Percentiles rank a stretch among this genome's conserved stretches.
phyloP scores from a whole-genome alignment of 2,888 invertebrate species.

The Oasisia sp. region DNA sequence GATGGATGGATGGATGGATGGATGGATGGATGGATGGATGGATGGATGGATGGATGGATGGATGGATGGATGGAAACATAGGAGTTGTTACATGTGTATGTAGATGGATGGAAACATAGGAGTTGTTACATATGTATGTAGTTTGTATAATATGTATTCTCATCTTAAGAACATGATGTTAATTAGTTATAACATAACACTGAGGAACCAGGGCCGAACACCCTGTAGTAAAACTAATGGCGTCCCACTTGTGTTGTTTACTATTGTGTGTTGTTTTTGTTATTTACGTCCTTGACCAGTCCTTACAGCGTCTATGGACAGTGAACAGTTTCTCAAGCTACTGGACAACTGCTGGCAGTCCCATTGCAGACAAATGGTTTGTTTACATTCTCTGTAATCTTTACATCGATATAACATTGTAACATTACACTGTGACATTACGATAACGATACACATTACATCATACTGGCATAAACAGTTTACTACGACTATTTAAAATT shows the following conservation, averaged over 20 bases:
- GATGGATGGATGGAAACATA: too few relatives aligned
- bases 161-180: too few relatives aligned
- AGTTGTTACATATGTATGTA: too few relatives aligned
- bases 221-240: not conserved
- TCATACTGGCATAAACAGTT: not conserved
- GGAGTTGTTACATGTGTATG: too few relatives aligned
- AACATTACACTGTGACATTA: too few relatives aligned
- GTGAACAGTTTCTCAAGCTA: constrained; percentile 89
- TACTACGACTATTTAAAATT: not conserved
- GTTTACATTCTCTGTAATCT: constrained; percentile 30
- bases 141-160: too few relatives aligned
- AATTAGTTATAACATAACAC: too few relatives aligned
- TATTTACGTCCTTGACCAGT: constrained; percentile 40
- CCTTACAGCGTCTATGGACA: constrained; percentile 83
- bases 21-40: too few relatives aligned
- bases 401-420: not conserved
- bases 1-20: too few relatives aligned
- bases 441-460: not conserved
- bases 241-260: not conserved
- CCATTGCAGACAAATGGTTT: constrained; percentile 93
- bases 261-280: not conserved
- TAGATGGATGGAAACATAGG: too few relatives aligned
- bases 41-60: too few relatives aligned
- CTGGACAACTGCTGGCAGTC: constrained; percentile 96
- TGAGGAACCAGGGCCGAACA: too few relatives aligned